These are phyloP conservation scores for Procavia capensis DNA, from an alignment of 2,113 vertebrate species.

Conservation along the genomic window DNA sequence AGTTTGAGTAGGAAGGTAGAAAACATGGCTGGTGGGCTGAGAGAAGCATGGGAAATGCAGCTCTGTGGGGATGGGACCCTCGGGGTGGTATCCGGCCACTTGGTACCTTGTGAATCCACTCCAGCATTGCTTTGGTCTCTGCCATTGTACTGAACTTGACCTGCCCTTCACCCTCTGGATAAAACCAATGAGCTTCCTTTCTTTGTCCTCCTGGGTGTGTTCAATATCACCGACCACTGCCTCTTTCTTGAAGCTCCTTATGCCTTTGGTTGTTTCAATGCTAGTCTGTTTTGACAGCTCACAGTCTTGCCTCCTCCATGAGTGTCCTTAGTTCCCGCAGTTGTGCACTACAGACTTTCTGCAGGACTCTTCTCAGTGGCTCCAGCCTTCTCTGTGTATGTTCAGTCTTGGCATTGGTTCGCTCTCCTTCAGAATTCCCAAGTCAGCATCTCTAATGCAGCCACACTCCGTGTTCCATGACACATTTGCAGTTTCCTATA, in stretches of 20 bases:
- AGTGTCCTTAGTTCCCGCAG: neutral
- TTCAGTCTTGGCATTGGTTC: neutral
- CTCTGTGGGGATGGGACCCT: neutral
- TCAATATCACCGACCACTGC: neutral
- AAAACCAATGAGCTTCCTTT: neutral
- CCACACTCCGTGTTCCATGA: neutral
- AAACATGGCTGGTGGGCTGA: neutral
- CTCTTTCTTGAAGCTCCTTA: neutral
- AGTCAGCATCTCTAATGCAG: neutral
- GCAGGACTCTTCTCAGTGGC: neutral
- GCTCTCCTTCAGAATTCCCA: neutral
- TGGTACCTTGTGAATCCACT: neutral
- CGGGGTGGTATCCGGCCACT: neutral
- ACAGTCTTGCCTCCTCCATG: fast-evolving
- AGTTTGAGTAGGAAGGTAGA: too few species aligned
- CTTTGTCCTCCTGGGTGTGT: neutral
- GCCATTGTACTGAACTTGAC: neutral
- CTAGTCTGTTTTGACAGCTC: neutral
- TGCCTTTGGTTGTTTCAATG: neutral
- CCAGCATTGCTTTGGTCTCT: neutral
- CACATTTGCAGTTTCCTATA: neutral
- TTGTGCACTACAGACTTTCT: neutral
- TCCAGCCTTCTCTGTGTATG: neutral
- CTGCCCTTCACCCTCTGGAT: neutral
- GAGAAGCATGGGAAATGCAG: neutral